Base-by-base conservation (phyloP, 2,888 invertebrate species). In the Ligdia adustata region DNA sequence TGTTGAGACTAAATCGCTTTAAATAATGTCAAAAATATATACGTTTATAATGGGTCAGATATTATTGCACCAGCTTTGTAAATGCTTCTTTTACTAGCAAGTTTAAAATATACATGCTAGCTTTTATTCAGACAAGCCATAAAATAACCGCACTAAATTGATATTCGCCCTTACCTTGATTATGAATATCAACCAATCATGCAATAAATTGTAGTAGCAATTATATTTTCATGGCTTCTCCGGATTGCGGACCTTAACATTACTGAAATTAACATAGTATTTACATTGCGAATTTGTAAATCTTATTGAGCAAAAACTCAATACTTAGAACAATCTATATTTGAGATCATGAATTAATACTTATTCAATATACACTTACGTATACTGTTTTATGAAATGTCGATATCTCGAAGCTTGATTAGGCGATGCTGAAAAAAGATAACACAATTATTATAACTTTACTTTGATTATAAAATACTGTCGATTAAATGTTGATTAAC, bases 231-330 rank as follows among this genome's bases (percentile, higher is more conserved):
- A n/a, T n/a, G n/a, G n/a, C n/a, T n/a, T n/a, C n/a, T n/a, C n/a
- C n/a, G n/a, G n/a, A n/a, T n/a, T n/a, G n/a, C n/a, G n/a, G n/a
- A n/a, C n/a, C n/a, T n/a, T n/a, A n/a, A n/a, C n/a, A n/a, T n/a
- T n/a, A n/a, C n/a, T n/a, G 40, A 35, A 32, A 33, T 40, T 48
- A 52, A 43, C 41, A 57, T 55, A 50, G 42, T 54, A 52, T 41
- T 34, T 35, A 39, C 9, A 27, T 22, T 22, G 6, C 14, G 33
- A 15, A 1, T 12, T 16, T 18, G 31, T 46, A 46, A 51, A 35
- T 26, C 31, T 29, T 50, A 40, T 55, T 58, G 48, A 58, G 56
- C 55, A 50, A 50, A 50, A 44, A 26, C 27, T n/a, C n/a, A n/a
- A n/a, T n/a, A n/a, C n/a, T n/a, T n/a, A n/a, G n/a, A n/a, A n/a